Evolutionary conservation across 1,140 invertebrate genomes (phyloP).

Genomic region (Drosophila ohnishii): DNA sequence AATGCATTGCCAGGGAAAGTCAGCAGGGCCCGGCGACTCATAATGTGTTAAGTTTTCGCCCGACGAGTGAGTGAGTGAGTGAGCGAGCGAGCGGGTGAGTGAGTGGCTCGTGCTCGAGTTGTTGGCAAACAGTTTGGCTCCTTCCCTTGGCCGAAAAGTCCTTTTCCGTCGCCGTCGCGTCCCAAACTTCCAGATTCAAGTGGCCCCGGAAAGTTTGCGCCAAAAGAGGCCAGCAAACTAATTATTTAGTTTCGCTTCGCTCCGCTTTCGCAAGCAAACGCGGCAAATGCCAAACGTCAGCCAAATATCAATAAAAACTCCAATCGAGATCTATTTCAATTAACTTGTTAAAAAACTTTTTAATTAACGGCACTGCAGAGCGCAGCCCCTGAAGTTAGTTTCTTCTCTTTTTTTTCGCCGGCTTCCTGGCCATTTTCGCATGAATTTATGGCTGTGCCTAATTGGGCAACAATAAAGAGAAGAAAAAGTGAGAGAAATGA

Average conservation of each 20-base stretch:
- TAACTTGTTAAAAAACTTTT: slow-evolving; percentile 81
- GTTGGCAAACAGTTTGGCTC: slow-evolving; percentile 74
- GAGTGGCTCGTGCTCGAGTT: slow-evolving; percentile 72
- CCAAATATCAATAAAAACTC: slow-evolving; percentile 81
- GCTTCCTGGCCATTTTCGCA: slow-evolving; percentile 7
- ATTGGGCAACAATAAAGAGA: slow-evolving; percentile 61
- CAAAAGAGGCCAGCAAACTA: slow-evolving; percentile 80
- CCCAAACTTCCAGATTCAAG: slow-evolving; percentile 72
- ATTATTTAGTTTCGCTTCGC: slow-evolving; percentile 79
- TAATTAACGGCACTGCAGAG: slow-evolving; percentile 77
- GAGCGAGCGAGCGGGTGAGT: slow-evolving; percentile 36
- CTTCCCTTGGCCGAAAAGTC: slow-evolving; percentile 20
- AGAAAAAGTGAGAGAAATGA: not conserved
- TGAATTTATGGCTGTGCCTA: slow-evolving; percentile 77
- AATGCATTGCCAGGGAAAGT: slow-evolving; percentile 62
- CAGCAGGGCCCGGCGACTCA: slow-evolving; percentile 51
- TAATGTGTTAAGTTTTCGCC: slow-evolving; percentile 79
- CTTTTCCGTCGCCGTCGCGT: not conserved
- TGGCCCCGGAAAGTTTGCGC: slow-evolving; percentile 69
- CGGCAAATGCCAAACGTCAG: slow-evolving; percentile 60
- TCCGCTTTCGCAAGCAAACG: slow-evolving; percentile 35
- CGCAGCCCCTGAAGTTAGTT: slow-evolving; percentile 30
- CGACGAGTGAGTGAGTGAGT: slow-evolving; percentile 51
- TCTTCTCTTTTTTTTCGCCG: slow-evolving; percentile 8
- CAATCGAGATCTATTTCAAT: slow-evolving; percentile 81